Base-by-base conservation (phyloP, 1,140 invertebrate genomes). In the Microplitis demolitor region DNA sequence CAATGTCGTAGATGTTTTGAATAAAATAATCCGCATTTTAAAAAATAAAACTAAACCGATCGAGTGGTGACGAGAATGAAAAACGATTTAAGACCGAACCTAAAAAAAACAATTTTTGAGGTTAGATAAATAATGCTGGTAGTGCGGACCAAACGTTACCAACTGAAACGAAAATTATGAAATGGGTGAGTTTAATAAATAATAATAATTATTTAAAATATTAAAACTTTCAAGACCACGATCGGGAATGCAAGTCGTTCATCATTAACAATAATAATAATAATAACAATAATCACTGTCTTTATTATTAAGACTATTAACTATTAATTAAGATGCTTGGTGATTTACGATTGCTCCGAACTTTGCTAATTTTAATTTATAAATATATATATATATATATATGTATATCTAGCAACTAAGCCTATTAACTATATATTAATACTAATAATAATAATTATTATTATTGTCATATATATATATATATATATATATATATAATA, bases 131-230 rank as follows among this genome's bases (percentile, higher is more conserved):
- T 82, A 77, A 83, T 84, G 84, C 84, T 85, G 82, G 83, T 84
- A 84, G 82, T 84, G 83, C 77, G 84, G 83, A 85, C 84, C 84
- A 85, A 85, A 83, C 72, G 81, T 79, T 54, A 77, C 82, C 80
- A 82, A 82, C 80, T 79, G 81, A 80, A 58, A 33, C n/a, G 70
- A 61, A 71, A 62, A 58, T 72, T 31, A 79, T 76, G 74, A 80
- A 78, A 74, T 71, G 69, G 6, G 39, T 45, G 39, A 45, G 39
- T 11, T 45, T 1, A 69, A 69, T 60, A 60, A 62, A 37, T 53
- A 51, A 73, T 45, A 11, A 45, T 45, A 45, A 45, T 11, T 45
- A 45, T 9, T 45, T 45, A 45, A 24, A 24, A 24, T 31, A 58
- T 58, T 54, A 33, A 72, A 67, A 79, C 24, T 24, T 24, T 24